Base-by-base conservation (phyloP, 64 coral and sea anemone genomes). In the Dendronephthya gigantea region DNA sequence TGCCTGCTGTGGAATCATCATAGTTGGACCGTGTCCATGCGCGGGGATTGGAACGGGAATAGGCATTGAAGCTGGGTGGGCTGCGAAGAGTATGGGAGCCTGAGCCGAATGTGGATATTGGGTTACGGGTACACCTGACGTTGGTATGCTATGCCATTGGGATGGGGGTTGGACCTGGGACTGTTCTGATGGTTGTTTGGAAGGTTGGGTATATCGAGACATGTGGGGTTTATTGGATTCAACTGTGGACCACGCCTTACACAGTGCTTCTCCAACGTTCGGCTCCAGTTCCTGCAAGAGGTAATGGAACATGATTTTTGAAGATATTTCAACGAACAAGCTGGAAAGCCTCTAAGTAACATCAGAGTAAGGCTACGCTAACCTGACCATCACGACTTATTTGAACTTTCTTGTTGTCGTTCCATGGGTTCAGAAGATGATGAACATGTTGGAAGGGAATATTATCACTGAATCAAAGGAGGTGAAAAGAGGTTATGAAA, bases 361-460 rank as follows among this genome's bases (percentile, higher is more conserved):
- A n/a, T n/a, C 19, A 62, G 19, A 22, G 25, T n/a, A 22, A 23
- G 19, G 55, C 55, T n/a, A 62, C 25, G 8, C 25, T 19, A 28
- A 98, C 95, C 95, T 98, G 95, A 1, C 95, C 95, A 87, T 98
- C 95, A 9, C 95, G 92, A 68, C 95, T 98, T 36, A 98, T 98
- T 69, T 98, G 95, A 50, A 98, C 95, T 75, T 98, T 98, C 51
- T 98, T 98, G 82, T 98, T 86, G 12, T 98, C 95, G 45, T 98
- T 98, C 95, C 95, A 98, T 3, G 95, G 95, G 52, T 98, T 98
- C 17, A 98, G 82, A 19, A 98, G 82, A 89, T 98, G 95, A 83
- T 98, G 95, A 17, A 91, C 95, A 56, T 90, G 89, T 82, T 98
- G 95, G 38, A 98, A 98, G 36, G 95, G 95, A 88, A 98, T 98